Percentiles rank a stretch among this genome's conserved stretches.
phyloP scores from a whole-genome alignment of 2,888 invertebrate genomes.

The Bombyx huttoni region DNA sequence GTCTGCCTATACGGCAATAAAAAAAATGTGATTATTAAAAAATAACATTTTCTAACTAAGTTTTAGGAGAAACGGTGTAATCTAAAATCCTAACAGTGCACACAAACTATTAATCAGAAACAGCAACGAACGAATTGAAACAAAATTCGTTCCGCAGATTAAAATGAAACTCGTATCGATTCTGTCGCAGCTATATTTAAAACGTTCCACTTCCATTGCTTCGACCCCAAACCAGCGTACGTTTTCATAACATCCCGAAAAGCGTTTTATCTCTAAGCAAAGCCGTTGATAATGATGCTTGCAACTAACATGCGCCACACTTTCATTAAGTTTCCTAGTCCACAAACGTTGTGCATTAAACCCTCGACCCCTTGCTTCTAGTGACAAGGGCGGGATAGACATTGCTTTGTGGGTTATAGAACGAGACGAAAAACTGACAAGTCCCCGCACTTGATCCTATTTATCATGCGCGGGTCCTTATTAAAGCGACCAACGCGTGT shows the following conservation, averaged over 20 bases:
- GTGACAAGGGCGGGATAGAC: constrained; percentile 20
- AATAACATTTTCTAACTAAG: no score
- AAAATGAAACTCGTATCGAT: constrained; percentile 17
- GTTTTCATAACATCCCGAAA: constrained; percentile 45
- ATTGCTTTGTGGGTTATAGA: constrained; percentile 19
- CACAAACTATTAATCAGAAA: neutral
- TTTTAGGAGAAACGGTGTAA: no score
- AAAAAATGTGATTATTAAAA: no score
- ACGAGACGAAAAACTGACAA: constrained; percentile 24
- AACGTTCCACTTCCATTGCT: constrained; percentile 30
- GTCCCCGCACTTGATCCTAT: constrained; percentile 58
- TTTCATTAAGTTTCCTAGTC: constrained; percentile 60
- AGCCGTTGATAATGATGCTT: constrained; percentile 61
- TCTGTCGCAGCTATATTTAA: constrained; percentile 16
- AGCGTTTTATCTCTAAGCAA: constrained; percentile 50
- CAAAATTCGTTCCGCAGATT: constrained; percentile 12
- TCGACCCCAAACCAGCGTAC: constrained; percentile 48
- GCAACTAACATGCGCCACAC: constrained; percentile 39
- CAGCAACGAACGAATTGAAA: constrained; percentile 7
- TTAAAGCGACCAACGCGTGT: constrained; percentile 62
- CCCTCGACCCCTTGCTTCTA: constrained; percentile 28
- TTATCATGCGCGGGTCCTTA: constrained; percentile 61
- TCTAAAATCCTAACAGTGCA: no score
- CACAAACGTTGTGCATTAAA: constrained; percentile 38
- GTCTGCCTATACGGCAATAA: no score